A percentile compares a stretch with the other conserved stretches of the same genome.
Conservation (phyloP, 1,140 invertebrate species). For the Propsilocerus akamusi region DNA sequence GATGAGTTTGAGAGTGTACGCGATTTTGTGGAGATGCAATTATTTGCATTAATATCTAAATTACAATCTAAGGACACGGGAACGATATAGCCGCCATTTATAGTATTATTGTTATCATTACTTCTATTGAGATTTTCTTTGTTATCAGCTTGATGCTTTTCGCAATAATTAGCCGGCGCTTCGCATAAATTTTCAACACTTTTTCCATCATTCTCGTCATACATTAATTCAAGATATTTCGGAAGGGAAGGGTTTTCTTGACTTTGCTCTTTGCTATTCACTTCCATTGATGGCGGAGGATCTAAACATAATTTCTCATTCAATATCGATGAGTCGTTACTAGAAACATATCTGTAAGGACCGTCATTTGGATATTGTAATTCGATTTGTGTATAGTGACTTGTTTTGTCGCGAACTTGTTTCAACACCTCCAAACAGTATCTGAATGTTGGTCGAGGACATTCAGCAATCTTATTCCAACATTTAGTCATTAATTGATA, state of each 20-base stretch:
- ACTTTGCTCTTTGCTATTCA: neutral
- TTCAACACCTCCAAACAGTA: constrained; percentile 48
- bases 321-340: constrained; percentile 17
- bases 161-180: neutral
- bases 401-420: constrained; percentile 10
- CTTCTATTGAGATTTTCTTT: neutral
- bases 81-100: constrained; percentile 7
- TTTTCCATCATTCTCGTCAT: constrained; percentile 14
- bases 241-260: constrained; percentile 11
- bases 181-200: neutral
- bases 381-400: constrained; percentile 8
- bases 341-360: constrained; percentile 13
- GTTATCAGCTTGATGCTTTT: neutral
- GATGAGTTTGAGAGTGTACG: constrained; percentile 7
- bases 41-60: constrained; percentile 1
- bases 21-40: neutral
- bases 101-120: neutral
- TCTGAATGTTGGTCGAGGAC: constrained; percentile 63
- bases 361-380: constrained; percentile 16
- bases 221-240: constrained; percentile 28
- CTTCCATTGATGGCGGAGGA: constrained; percentile 9
- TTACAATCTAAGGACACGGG: constrained; percentile 1
- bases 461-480: constrained; percentile 55
- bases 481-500: constrained; percentile 58
- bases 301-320: constrained; percentile 5